These are phyloP conservation scores for Idaea straminata DNA, from an alignment of 2,888 invertebrate genomes.

Conservation along the genomic window DNA sequence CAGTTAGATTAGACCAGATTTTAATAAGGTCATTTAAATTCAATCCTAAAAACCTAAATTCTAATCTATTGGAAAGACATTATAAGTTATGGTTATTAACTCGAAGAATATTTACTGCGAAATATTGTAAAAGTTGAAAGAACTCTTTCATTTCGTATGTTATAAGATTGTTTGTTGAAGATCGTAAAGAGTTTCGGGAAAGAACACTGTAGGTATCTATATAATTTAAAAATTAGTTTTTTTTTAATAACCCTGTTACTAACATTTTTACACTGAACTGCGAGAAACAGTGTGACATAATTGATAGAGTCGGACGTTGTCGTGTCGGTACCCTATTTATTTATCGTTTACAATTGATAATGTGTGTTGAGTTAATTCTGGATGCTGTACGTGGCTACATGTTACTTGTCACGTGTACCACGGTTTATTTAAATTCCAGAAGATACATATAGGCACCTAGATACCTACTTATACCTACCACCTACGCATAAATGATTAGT, in stretches of 20 bases:
- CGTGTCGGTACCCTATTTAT: slow-evolving; percentile 25
- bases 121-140: too few species aligned
- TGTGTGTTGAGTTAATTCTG: slow-evolving; percentile 33
- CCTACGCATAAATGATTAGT: background rate
- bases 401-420: slow-evolving; percentile 31
- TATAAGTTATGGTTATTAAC: background rate
- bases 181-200: too few species aligned
- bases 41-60: background rate
- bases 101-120: background rate
- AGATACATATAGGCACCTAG: slow-evolving; percentile 10
- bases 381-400: slow-evolving; percentile 12
- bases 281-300: background rate
- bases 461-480: background rate
- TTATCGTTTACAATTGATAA: slow-evolving; percentile 48
- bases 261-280: background rate
- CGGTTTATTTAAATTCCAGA: slow-evolving; percentile 21
- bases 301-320: background rate
- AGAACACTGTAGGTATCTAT: too few species aligned
- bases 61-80: background rate
- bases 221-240: too few species aligned
- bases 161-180: too few species aligned
- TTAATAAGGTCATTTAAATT: background rate
- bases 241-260: too few species aligned
- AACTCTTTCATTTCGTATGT: too few species aligned
- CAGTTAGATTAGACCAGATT: background rate